A percentile compares a stretch with the other conserved stretches of the same genome.
Evolutionary conservation across 2,113 vertebrate species (phyloP).

Genomic region (Cariama cristata): DNA sequence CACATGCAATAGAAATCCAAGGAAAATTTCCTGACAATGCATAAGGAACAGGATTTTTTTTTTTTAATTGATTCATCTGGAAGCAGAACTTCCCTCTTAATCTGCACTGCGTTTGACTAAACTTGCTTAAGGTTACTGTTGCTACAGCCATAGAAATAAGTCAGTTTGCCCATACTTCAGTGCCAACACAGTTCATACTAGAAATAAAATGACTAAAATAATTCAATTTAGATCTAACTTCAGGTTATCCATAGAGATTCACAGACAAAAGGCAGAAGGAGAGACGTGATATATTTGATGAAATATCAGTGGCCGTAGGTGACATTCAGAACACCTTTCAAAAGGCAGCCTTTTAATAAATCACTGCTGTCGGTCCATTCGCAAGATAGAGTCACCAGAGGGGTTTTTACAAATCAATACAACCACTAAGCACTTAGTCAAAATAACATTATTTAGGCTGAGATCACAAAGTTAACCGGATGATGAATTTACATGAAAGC

Average conservation of each 20-base stretch:
- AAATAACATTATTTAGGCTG: conserved; percentile 55
- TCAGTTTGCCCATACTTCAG: background rate
- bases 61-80: background rate
- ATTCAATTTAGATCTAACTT: background rate
- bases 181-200: background rate
- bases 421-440: conserved; percentile 43
- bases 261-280: background rate
- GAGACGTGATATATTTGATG: background rate
- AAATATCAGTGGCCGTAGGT: conserved; percentile 6
- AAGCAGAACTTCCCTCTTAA: background rate
- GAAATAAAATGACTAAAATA: conserved; percentile 14
- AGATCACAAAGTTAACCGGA: conserved; percentile 60
- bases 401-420: conserved; percentile 59
- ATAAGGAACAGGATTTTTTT: background rate
- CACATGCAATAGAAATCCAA: background rate
- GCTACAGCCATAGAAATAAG: background rate
- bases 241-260: background rate
- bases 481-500: conserved; percentile 56
- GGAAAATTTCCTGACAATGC: background rate
- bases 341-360: conserved; percentile 54
- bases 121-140: background rate
- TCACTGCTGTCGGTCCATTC: conserved; percentile 45
- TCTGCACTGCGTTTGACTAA: background rate
- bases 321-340: conserved; percentile 45
- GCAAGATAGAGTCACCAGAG: conserved; percentile 42